Conservation (phyloP, 2,888 invertebrate species). For the Cantharis rufa region DNA sequence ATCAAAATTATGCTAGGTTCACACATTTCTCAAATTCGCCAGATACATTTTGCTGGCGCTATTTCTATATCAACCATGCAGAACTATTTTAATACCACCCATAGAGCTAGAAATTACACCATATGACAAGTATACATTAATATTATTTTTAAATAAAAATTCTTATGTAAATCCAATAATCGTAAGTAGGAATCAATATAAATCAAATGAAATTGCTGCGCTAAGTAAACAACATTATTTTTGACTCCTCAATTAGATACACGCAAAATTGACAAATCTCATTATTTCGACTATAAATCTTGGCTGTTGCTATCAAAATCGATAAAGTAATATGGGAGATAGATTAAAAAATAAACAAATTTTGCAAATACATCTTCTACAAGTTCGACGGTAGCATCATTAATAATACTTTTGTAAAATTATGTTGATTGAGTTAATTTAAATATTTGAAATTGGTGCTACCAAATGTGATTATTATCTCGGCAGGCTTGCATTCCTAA, state of each 20-base stretch:
- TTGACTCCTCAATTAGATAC: neutral
- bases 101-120: neutral
- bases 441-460: slow-evolving; percentile 23
- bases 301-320: neutral
- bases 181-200: neutral
- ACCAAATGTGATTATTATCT: slow-evolving; percentile 23
- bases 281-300: neutral
- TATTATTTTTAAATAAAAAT: neutral
- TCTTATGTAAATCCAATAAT: neutral
- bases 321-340: neutral
- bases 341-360: neutral
- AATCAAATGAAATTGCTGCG: neutral
- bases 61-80: neutral
- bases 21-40: neutral
- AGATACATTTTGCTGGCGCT: neutral
- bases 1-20: neutral
- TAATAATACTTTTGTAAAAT: slow-evolving; percentile 19
- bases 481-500: slow-evolving; percentile 15
- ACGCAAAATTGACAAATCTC: neutral
- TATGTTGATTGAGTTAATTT: slow-evolving; percentile 24
- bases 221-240: neutral
- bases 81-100: neutral
- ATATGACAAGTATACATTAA: neutral
- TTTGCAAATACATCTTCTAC: neutral
- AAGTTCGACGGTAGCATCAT: slow-evolving; percentile 7